Percentiles rank a stretch among this genome's conserved stretches.
These are phyloP conservation scores for Pachyuromys duprasi DNA, from an alignment of 2,797 vertebrate species.

Conservation along the genomic window DNA sequence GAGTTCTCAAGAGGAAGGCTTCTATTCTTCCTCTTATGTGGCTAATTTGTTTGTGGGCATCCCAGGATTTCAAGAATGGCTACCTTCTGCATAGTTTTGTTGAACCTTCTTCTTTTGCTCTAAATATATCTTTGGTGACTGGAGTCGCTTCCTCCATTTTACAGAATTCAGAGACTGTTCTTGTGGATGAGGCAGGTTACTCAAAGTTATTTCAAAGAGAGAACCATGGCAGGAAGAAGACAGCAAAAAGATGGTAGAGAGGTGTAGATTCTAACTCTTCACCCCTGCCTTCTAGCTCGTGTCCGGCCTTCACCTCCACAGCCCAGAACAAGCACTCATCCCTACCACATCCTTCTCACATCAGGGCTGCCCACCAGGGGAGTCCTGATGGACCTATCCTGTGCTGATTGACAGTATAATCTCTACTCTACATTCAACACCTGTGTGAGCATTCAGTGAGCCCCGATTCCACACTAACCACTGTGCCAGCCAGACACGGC, in stretches of 20 bases:
- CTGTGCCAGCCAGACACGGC: not conserved
- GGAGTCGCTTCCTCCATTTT: not conserved
- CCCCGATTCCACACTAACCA: not conserved
- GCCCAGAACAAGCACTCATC: not conserved
- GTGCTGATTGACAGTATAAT: not conserved
- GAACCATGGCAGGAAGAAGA: not conserved
- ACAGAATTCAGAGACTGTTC: constrained; percentile 13
- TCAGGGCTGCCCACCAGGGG: not conserved
- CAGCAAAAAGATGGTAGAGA: not conserved
- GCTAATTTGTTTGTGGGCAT: not conserved
- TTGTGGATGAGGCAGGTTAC: not conserved
- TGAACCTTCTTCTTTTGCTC: not conserved
- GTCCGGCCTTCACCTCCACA: not conserved
- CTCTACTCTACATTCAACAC: not conserved
- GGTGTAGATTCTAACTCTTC: not conserved
- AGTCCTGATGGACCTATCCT: not conserved
- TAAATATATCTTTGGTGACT: not conserved
- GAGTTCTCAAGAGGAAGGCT: not conserved
- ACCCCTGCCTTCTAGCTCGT: not conserved
- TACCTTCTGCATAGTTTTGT: not conserved
- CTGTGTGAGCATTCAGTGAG: not conserved
- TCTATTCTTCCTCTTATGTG: not conserved
- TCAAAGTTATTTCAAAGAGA: not conserved
- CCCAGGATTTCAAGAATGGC: not conserved
- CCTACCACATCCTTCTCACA: not conserved